phyloP scores from a whole-genome alignment of 2,888 invertebrate genomes.

The Lepas anatifera region DNA sequence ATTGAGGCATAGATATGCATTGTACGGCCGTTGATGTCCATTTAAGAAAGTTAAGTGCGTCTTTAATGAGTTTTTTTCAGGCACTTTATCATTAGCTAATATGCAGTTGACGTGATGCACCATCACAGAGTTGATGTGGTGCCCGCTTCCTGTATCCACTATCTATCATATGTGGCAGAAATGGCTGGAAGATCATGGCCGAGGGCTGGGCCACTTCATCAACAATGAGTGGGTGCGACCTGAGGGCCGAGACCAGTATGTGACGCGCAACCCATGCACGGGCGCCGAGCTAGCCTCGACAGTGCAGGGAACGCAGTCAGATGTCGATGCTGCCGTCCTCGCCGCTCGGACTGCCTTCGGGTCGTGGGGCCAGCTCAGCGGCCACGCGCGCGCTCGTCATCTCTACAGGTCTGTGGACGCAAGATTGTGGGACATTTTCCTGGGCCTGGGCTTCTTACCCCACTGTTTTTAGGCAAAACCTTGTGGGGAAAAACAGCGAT shows the following conservation, averaged over 20 bases:
- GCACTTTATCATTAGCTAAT: too few species aligned
- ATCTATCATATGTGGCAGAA: constrained; percentile 15
- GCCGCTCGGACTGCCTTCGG: constrained; percentile 24
- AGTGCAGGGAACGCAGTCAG: constrained; percentile 26
- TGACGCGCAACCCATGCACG: constrained; percentile 21
- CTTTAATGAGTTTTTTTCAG: too few species aligned
- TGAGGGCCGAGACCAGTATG: constrained; percentile 20
- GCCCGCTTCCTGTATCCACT: too few species aligned
- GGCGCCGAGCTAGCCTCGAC: constrained; percentile 21
- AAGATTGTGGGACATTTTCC: too few species aligned
- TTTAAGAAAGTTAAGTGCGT: too few species aligned
- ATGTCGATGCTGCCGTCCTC: constrained; percentile 28
- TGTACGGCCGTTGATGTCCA: too few species aligned
- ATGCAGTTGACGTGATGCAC: neutral
- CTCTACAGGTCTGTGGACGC: constrained; percentile 28
- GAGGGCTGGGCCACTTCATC: constrained; percentile 26
- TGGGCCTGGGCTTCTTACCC: too few species aligned
- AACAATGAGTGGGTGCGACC: constrained; percentile 25
- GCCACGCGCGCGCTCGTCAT: constrained; percentile 28
- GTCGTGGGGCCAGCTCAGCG: constrained; percentile 25
- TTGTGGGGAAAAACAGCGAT: too few species aligned
- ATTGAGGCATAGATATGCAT: too few species aligned
- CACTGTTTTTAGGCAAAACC: too few species aligned
- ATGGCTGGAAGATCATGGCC: constrained; percentile 24
- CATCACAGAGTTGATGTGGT: neutral